Base-by-base conservation (phyloP, 2,888 invertebrate genomes). In the Crossocerus cetratus region DNA sequence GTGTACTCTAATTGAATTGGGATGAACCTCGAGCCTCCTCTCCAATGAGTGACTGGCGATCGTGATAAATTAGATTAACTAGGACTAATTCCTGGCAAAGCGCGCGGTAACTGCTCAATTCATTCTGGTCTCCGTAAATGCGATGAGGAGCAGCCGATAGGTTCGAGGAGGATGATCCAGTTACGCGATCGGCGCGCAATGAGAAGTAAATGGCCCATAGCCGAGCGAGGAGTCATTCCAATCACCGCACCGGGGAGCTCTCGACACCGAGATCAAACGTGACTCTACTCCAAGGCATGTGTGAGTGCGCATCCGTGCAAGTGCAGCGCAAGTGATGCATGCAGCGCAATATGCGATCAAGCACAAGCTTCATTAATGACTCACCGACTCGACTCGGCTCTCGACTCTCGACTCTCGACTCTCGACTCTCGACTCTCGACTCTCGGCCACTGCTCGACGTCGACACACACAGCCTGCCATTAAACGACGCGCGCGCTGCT, bases 281-380 rank as follows among this genome's bases (percentile, higher is more conserved):
- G 69, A 44, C 55, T 45, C 8, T 32, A 5, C 32, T 32, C 11
- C 5, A 1, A 32, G 32, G 55, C 45, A 49, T 57, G 56, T 58
- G 65, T n/a, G 43, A n/a, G 66, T 49, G 32, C 43, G 49, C 49
- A 58, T 21, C 21, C 65, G 63, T 67, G 53, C 21, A 57, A 45
- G 63, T 59, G 70, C 64, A 68, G 56, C 55, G 67, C 67, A 81
- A 74, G 69, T 55, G 76, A 60, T 72, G 75, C 77, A 74, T 81
- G 76, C 84, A 14, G 16, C 69, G 85, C 80, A 80, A 80, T 83
- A 77, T 69, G 73, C 74, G 77, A 74, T 74, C 14, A 49, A 49
- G 76, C 77, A 74, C 83, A 81, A 74, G 78, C 83, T 83, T 84
- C 84, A 77, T 84, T 85, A 84, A 86, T 84, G 85, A 85, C 78